Percentiles rank a stretch among this genome's conserved stretches.
Conservation (phyloP, 1,140 invertebrate genomes). For the Brachystomella parvula region DNA sequence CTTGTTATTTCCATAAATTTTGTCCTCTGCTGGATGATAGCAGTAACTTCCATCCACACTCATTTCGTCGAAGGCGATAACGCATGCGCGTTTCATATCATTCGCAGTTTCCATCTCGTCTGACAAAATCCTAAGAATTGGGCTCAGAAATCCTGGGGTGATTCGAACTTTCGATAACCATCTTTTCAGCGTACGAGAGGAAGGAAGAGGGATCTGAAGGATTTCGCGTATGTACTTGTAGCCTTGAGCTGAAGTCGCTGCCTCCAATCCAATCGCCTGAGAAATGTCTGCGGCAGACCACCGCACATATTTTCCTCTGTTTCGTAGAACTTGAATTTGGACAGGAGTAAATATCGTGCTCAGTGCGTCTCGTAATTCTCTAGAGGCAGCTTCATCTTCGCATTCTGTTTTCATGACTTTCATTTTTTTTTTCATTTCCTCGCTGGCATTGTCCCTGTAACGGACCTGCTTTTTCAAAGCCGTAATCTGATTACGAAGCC, state of each 20-base stretch:
- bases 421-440: no score
- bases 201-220: not conserved
- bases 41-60: slow-evolving; percentile 14
- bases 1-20: slow-evolving; percentile 20
- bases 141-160: not conserved
- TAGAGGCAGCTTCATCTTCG: no score
- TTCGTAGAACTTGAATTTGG: not conserved
- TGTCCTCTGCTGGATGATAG: slow-evolving; percentile 19
- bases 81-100: slow-evolving; percentile 3
- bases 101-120: not conserved
- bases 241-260: slow-evolving; percentile 3
- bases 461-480: no score
- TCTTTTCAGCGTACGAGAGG: not conserved
- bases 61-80: slow-evolving; percentile 30
- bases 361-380: no score
- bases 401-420: no score
- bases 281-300: not conserved
- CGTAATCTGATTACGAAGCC: no score
- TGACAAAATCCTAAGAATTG: slow-evolving; percentile 1
- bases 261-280: not conserved
- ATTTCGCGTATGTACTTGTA: not conserved
- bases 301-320: not conserved
- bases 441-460: no score
- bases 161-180: slow-evolving; percentile 6
- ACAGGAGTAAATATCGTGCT: no score